A percentile compares a stretch with the other conserved stretches of the same genome.
phyloP scores from a whole-genome alignment of 2,888 invertebrate species.

The Dolomedes plantarius region DNA sequence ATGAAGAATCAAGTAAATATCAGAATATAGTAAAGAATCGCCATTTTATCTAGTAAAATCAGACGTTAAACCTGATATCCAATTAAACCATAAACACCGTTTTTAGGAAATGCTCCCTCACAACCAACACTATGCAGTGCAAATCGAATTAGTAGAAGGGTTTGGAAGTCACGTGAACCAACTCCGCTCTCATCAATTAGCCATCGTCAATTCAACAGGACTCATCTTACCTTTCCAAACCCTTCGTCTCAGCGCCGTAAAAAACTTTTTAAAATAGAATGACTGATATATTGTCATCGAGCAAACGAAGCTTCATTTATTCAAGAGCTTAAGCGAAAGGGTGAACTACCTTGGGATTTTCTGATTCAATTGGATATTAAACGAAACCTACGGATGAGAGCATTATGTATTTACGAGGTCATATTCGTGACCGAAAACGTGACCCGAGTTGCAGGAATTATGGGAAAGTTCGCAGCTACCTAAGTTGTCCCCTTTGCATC shows the following conservation, averaged over 20 bases:
- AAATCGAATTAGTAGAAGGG: not conserved
- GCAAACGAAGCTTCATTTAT: not conserved
- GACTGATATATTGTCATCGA: not conserved
- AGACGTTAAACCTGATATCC: no score
- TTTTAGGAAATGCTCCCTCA: not conserved
- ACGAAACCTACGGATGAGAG: not conserved
- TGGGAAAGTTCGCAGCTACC: conserved; percentile 27
- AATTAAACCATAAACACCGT: no score
- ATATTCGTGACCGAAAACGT: conserved; percentile 51
- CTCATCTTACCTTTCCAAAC: not conserved
- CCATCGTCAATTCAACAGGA: not conserved
- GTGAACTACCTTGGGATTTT: not conserved
- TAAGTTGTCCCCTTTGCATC: not conserved
- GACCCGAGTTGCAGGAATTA: conserved; percentile 28
- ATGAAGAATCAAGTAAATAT: no score
- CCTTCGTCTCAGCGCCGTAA: not conserved
- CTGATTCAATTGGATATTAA: conserved; percentile 15
- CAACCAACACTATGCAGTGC: not conserved
- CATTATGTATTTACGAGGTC: conserved; percentile 34
- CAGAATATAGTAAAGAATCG: no score
- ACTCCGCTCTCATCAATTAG: not conserved
- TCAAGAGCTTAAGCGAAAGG: not conserved
- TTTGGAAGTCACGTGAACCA: not conserved
- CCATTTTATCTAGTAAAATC: no score
- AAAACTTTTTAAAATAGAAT: not conserved